These are phyloP conservation scores for Mayetiola destructor DNA, from an alignment of 2,888 invertebrate species.

Conservation along the genomic window DNA sequence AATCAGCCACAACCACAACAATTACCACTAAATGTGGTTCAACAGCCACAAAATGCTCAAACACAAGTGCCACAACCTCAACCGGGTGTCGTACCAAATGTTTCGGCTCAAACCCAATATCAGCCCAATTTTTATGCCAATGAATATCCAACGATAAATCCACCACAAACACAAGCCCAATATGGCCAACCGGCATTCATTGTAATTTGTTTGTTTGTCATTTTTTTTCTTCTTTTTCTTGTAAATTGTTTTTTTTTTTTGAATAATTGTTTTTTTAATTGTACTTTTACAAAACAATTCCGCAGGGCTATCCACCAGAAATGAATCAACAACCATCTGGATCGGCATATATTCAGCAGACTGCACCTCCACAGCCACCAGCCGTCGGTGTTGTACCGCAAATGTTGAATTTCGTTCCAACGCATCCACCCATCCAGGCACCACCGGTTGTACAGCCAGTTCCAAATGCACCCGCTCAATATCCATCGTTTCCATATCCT, in stretches of 20 bases:
- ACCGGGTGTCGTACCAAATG: not conserved
- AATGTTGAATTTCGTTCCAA: slow-evolving; percentile 18
- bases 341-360: slow-evolving; percentile 15
- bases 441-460: slow-evolving; percentile 18
- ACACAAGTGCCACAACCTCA: slow-evolving; percentile 16
- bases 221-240: no score
- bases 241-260: no score
- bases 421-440: slow-evolving; percentile 12
- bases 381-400: slow-evolving; percentile 12
- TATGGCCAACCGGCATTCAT: no score
- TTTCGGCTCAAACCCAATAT: slow-evolving; percentile 17
- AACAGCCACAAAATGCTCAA: slow-evolving; percentile 17
- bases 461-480: slow-evolving; percentile 13
- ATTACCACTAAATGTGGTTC: slow-evolving; percentile 18
- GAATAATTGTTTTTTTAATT: no score
- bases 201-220: no score
- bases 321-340: slow-evolving; percentile 22
- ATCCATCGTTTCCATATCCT: slow-evolving; percentile 15
- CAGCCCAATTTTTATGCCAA: slow-evolving; percentile 17
- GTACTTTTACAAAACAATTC: not conserved
- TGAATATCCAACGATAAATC: slow-evolving; percentile 17
- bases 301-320: slow-evolving; percentile 13
- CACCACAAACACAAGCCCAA: no score
- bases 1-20: slow-evolving; percentile 24
- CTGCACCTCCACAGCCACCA: slow-evolving; percentile 21